Base-by-base conservation (phyloP, 2,797 vertebrate genomes). In the Pseudopleuronectes americanus region DNA sequence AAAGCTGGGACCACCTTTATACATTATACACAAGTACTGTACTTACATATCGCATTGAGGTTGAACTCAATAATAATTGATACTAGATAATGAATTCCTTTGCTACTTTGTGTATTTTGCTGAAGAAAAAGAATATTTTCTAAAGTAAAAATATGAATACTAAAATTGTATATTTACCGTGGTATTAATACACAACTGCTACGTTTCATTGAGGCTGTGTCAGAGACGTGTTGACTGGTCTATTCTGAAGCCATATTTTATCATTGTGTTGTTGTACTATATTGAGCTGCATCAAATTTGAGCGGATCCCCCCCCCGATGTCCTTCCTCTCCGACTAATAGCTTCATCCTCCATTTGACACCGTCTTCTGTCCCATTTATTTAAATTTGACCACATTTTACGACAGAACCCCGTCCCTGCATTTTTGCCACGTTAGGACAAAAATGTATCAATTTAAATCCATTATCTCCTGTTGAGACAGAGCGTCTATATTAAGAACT, bases 401-500 rank as follows among this genome's bases (percentile, higher is more conserved):
- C 17, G 6, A 21, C 2, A 48, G 36, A 48, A 21, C 1, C 21
- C 22, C 24, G 59, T 33, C 41, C 51, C 60, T 8, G 7, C 48
- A n/a, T n/a, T n/a, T n/a, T 67, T 57, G 69, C 53, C 65, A 68
- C 68, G n/a, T 57, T 16, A 28, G 12, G 49, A 57, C 58, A 56
- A 8, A 62, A 60, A 71, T 63, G n/a, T 60, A 68, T 76, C 59
- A 62, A 45, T 60, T 74, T 13, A 41, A 76, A 85, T 62, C 64
- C 54, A 76, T 78, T 62, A 80, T 66, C 56, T 33, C 49, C 54
- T 53, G 64, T 60, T 72, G 21, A 63, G 58, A 74, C 2, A 2
- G 24, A 59, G 47, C 38, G 49, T 80, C 41, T 55, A 45, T 65
- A 68, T 68, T 77, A 63, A 67, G 55, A 79, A 76, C 60, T 1